Evolutionary conservation across 2,113 vertebrate genomes (phyloP), one percentile per base, ranked within the genome.

Genomic region (Bubo blakistoni): DNA sequence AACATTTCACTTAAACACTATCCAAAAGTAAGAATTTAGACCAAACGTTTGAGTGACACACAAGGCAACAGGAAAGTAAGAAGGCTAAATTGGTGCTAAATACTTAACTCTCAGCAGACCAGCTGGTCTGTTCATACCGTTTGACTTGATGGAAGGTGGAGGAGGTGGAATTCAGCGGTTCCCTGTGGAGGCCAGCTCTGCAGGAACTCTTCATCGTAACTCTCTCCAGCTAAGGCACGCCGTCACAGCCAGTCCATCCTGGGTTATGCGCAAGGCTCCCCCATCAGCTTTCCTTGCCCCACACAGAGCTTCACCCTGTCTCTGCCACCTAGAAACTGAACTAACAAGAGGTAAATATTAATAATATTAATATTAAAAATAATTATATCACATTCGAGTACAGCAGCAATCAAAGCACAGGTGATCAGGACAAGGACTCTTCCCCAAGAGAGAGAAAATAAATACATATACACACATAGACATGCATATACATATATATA

Each of bases 161-260:
- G 59, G 98, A 74, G 9, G 97, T 71, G 82, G 95, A 94, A 71
- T 96, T 98, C 91, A 98, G 92, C 16, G 95, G 97, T 97, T 98
- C 97, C 97, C 98, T 97, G 97, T 98, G 98, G 98, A 97, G 98
- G 92, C 98, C 98, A 96, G 98, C 97, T 98, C 98, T 97, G 96
- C 97, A 97, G 98, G 97, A 98, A 98, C 97, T 98, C 97, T 54
- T 98, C 98, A 98, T 97, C 77, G 63, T 97, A 97, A 93, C 95
- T 95, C 97, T 98, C 98, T 81, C 49, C 80, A 83, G 97, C 97
- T 97, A 97, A 98, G 97, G 98, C 97, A 97, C 97, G 42, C 95
- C 40, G 96, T 97, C 97, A 98, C 96, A 96, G 97, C 97, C 96
- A 97, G 83, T 97, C 97, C 96, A 97, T 97, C 86, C 91, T 91